These are phyloP conservation scores for Xestia xanthographa DNA, from an alignment of 2,888 invertebrate genomes.

Conservation along the genomic window DNA sequence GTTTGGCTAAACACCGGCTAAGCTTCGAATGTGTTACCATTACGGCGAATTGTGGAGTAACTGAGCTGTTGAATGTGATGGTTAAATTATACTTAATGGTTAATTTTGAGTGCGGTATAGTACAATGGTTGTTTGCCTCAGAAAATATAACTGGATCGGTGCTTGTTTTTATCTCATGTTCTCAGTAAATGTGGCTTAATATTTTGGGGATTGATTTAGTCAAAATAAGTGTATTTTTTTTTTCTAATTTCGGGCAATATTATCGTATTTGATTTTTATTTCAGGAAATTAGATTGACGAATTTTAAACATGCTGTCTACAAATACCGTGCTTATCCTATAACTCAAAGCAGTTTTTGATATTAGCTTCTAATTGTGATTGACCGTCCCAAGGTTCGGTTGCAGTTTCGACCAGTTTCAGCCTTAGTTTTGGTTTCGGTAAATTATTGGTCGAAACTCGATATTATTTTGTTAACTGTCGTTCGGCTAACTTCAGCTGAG, in stretches of 20 bases:
- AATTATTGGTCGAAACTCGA: background rate
- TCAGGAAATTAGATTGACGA: background rate
- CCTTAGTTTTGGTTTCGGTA: background rate
- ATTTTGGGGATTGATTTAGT: background rate
- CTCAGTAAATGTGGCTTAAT: background rate
- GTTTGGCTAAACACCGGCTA: conserved; percentile 52
- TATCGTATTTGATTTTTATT: too few relatives aligned
- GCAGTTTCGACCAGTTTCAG: background rate
- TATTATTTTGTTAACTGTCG: background rate
- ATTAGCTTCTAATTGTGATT: background rate
- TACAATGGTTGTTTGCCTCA: conserved; percentile 22
- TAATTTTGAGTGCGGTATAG: conserved; percentile 12
- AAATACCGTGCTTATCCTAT: background rate
- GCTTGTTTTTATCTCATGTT: background rate
- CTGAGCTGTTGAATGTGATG: conserved; percentile 34
- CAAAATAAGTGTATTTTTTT: background rate
- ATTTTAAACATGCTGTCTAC: background rate
- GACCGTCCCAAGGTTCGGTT: background rate
- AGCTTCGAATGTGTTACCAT: conserved; percentile 32
- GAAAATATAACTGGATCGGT: background rate
- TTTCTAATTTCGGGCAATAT: background rate
- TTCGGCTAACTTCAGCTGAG: background rate
- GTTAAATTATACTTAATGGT: conserved; percentile 40
- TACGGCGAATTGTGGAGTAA: conserved; percentile 25
- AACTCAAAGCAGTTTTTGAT: background rate